Evolutionary conservation across 2,888 invertebrate genomes (phyloP), one percentile per base, ranked within the genome.

Genomic region (Acrobasis repandana): DNA sequence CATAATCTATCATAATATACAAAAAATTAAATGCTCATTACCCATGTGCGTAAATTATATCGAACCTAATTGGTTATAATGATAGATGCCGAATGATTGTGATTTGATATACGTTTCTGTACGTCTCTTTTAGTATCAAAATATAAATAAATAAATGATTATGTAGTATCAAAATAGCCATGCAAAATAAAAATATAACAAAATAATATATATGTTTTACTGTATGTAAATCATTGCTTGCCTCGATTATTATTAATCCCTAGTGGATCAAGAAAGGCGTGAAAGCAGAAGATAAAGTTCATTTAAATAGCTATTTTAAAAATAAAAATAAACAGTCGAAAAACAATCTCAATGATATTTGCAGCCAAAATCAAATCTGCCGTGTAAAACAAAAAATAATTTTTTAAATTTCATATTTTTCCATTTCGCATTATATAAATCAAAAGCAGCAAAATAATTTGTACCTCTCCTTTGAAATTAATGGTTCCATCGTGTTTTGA

Each of bases 51-150:
- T 56, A 28, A 57, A 15, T 43, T 47, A n/a, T 28, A 56, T n/a
- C 18, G 16, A 2, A 34, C 10, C 34, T 52, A 34, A 52, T 52
- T 52, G 16, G 52, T 34, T 15, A 47, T 56, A 47, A 56, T 56
- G 14, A 56, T 56, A 56, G 28, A 28, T 33, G 28, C 9, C 46
- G 20, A 15, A 57, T 47, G 15, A 57, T 11, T 33, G 34, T 48
- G 16, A 48, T 47, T 28, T 47, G n/a, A 57, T 57, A 48, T 48
- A 57, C 10, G 10, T 18, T 14, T 43, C 18, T 18, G 16, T 48
- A 2, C 48, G 15, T 34, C 57, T 33, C 47, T 15, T 47, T n/a
- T 20, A 46, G 47, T 56, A 15, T 16, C 3, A 33, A 46, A 56
- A 47, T 9, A 47, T 20, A 65, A n/a, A n/a, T n/a, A n/a, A n/a